Percentiles rank a stretch among this genome's conserved stretches.
These are phyloP conservation scores for Philereme transversata DNA, from an alignment of 2,888 invertebrate species.

Conservation along the genomic window DNA sequence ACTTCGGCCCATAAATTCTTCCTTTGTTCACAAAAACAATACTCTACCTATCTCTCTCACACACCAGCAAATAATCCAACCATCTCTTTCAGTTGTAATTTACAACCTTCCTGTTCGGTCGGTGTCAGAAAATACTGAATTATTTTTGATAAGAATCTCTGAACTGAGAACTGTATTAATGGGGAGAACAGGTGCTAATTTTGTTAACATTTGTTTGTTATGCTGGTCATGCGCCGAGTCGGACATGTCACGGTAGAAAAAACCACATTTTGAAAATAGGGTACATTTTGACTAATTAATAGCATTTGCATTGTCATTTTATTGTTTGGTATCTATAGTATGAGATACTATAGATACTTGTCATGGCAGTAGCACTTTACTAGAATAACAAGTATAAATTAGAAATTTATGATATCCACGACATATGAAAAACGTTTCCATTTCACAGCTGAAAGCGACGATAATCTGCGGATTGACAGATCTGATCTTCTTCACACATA, in stretches of 20 bases:
- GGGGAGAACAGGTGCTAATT: constrained; percentile 20
- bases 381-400: too few relatives aligned
- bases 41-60: constrained; percentile 20
- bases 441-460: too few relatives aligned
- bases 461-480: too few relatives aligned
- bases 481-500: too few relatives aligned
- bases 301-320: too few relatives aligned
- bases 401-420: too few relatives aligned
- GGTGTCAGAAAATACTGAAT: constrained; percentile 44
- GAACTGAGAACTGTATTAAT: constrained; percentile 25
- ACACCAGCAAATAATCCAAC: constrained; percentile 7
- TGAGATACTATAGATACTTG: too few relatives aligned
- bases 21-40: constrained; percentile 53
- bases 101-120: constrained; percentile 29
- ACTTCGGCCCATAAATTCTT: constrained; percentile 48
- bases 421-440: too few relatives aligned
- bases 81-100: constrained; percentile 21
- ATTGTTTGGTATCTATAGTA: too few relatives aligned
- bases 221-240: neutral
- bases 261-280: neutral
- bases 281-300: constrained; percentile 7
- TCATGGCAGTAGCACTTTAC: too few relatives aligned
- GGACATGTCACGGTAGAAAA: constrained; percentile 10
- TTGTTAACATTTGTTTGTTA: constrained; percentile 9
- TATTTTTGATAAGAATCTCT: constrained; percentile 42